Percentiles rank a stretch among this genome's conserved stretches.
Conservation (phyloP, 2,888 invertebrate species). For the Drosophila monieri region DNA sequence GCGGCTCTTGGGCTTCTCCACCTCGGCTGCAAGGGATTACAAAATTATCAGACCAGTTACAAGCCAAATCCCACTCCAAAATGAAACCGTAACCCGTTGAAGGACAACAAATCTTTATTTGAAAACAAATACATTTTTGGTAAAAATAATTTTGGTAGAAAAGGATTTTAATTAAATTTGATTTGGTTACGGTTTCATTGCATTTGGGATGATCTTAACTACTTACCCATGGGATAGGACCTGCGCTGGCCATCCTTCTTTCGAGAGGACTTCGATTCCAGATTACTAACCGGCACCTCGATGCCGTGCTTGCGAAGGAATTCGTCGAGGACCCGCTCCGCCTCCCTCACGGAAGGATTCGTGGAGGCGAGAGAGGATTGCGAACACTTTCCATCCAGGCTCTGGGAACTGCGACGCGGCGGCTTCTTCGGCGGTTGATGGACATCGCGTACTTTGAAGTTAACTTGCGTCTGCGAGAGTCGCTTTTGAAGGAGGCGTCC, state of each 20-base stretch:
- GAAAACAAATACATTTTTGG: constrained; percentile 22
- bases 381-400: constrained; percentile 63
- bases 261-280: constrained; percentile 6
- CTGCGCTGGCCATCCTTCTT: constrained; percentile 58
- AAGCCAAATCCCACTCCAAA: neutral
- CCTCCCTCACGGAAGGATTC: constrained; percentile 78
- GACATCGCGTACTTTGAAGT: constrained; percentile 69
- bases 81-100: constrained; percentile 33
- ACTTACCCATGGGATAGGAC: constrained; percentile 77
- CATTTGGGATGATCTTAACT: neutral
- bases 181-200: constrained; percentile 21
- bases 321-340: constrained; percentile 78
- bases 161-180: neutral
- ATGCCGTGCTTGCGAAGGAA: constrained; percentile 75
- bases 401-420: constrained; percentile 76
- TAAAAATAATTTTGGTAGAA: constrained; percentile 9
- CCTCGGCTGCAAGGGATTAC: constrained; percentile 46
- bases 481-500: constrained; percentile 81
- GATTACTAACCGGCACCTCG: constrained; percentile 43
- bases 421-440: constrained; percentile 80
- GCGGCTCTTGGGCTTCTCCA: constrained; percentile 46
- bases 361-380: constrained; percentile 68
- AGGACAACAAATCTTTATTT: constrained; percentile 23
- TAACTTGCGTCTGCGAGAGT: constrained; percentile 62
- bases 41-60: neutral